phyloP scores from a whole-genome alignment of 2,888 invertebrate species.

The Ophonus ardosiacus region DNA sequence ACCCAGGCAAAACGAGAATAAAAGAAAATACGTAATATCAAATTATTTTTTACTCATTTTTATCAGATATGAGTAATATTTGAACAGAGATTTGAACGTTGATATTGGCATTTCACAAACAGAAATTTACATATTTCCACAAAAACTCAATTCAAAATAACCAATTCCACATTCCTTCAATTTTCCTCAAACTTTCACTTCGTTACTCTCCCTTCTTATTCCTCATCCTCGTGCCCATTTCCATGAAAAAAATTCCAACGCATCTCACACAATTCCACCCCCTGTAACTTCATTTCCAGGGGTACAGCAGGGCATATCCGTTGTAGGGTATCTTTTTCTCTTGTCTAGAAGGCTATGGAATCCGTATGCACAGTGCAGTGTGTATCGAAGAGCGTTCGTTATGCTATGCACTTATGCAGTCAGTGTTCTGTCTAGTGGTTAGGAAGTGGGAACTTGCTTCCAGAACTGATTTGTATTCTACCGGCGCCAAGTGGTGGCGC shows the following conservation, averaged over 20 bases:
- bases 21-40: too few species aligned
- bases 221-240: neutral
- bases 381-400: neutral
- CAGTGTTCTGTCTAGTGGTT: neutral
- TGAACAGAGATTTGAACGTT: neutral
- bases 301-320: neutral
- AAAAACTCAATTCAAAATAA: neutral
- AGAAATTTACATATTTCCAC: neutral
- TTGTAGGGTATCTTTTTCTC: neutral
- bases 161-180: neutral
- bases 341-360: neutral
- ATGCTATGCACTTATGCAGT: neutral
- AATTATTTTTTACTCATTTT: too few species aligned
- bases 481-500: slow-evolving; percentile 7
- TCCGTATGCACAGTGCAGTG: neutral
- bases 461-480: slow-evolving; percentile 42
- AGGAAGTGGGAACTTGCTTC: slow-evolving; percentile 31
- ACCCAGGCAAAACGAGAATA: too few species aligned
- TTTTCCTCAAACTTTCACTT: neutral
- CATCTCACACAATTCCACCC: neutral
- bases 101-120: neutral
- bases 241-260: neutral
- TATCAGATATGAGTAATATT: too few species aligned
- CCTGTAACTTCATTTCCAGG: neutral
- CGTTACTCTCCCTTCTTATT: neutral